Conservation (phyloP, 1,140 invertebrate genomes). For the Neodiprion virginianus region DNA sequence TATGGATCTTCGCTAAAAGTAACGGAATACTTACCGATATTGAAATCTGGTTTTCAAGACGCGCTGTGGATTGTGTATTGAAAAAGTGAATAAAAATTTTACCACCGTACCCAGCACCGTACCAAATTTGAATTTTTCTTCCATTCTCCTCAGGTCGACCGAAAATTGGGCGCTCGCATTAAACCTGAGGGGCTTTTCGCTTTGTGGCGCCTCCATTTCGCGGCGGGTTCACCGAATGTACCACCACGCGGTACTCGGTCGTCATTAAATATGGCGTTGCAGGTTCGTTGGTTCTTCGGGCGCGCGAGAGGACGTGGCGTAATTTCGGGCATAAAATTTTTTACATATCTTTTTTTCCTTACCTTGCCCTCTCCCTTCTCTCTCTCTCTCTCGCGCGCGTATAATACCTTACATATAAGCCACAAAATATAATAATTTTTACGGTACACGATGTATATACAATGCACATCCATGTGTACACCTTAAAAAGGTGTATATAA, state of each 20-base stretch:
- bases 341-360: background rate
- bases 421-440: too few species aligned
- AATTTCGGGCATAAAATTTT: conserved; percentile 38
- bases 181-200: conserved; percentile 30
- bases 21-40: too few species aligned
- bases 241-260: background rate
- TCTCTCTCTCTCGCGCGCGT: too few species aligned
- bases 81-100: too few species aligned
- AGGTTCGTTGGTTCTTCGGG: conserved; percentile 5
- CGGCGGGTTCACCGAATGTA: conserved; percentile 21
- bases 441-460: too few species aligned
- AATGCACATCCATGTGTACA: background rate
- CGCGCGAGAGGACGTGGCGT: conserved; percentile 26
- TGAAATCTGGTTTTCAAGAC: too few species aligned
- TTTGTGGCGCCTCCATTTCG: conserved; percentile 31
- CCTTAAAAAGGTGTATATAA: background rate
- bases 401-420: too few species aligned
- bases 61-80: too few species aligned
- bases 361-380: background rate
- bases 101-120: too few species aligned
- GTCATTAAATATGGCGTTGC: conserved; percentile 31
- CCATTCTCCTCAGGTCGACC: background rate
- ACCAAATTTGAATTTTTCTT: background rate
- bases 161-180: conserved; percentile 42
- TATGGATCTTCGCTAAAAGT: too few species aligned